Conservation (phyloP, 2,888 invertebrate species). For the Cataglyphis rosenhaueri region DNA sequence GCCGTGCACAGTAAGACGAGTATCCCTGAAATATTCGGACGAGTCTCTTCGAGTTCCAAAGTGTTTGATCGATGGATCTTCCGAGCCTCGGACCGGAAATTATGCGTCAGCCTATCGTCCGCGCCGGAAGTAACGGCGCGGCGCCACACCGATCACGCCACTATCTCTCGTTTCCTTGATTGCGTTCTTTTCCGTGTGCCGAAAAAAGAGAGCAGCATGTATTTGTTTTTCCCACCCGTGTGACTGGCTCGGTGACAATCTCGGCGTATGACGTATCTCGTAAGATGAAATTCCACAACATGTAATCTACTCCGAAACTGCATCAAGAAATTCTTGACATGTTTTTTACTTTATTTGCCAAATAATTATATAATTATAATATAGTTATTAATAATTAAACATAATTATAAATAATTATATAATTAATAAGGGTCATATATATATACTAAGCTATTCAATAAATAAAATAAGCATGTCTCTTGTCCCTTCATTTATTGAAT, state of each 20-base stretch:
- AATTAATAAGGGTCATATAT: no score
- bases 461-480: no score
- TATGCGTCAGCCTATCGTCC: constrained; percentile 85
- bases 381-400: not conserved
- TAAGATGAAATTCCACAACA: not conserved
- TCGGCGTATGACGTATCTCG: not conserved
- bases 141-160: constrained; percentile 81
- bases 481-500: no score
- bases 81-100: constrained; percentile 83
- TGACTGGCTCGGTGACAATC: constrained; percentile 57
- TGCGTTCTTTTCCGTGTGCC: constrained; percentile 74
- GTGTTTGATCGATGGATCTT: constrained; percentile 85
- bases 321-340: constrained; percentile 6
- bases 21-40: constrained; percentile 65
- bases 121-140: constrained; percentile 82
- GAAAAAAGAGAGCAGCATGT: constrained; percentile 56
- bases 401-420: not conserved
- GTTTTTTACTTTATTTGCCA: not conserved
- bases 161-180: constrained; percentile 82
- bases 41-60: constrained; percentile 72
- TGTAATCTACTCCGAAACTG: not conserved
- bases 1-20: constrained; percentile 23
- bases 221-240: constrained; percentile 67
- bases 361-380: not conserved
- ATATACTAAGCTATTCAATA: no score